Base-by-base conservation (phyloP, 2,113 vertebrate species). In the Protobothrops mucrosquamatus region DNA sequence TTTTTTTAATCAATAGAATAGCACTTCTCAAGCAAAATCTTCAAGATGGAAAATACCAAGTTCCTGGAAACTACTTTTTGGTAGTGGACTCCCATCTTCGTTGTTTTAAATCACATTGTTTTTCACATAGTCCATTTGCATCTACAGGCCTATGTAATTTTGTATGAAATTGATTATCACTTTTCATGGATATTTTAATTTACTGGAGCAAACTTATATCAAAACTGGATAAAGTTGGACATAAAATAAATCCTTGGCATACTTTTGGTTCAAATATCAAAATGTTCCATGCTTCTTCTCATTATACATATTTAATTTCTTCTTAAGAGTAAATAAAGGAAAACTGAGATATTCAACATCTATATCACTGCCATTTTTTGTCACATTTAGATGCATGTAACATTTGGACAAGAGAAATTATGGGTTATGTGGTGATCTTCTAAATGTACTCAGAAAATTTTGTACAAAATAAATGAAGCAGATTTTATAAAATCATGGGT, bases 41-140 rank as follows among this genome's bases (percentile, higher is more conserved):
- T 95, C 97, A 24, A 97, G 96, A 0, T 99, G 99, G 99, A 99
- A 98, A 97, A 97, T 98, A 69, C 99, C 99, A 0, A 97, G 98
- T 89, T 99, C 99, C 14, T 99, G 99, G 99, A 98, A 95, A 93
- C 97, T 99, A 1, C 98, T 99, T 54, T 99, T 99, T 91, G 99
- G 99, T 90, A 98, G 95, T 0, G 98, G 99, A 10, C 98, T 99
- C 88, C 99, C 99, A 5, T 98, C 99, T 85, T 98, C 98, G 0
- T 97, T 99, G 69, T 99, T 99, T 96, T 99, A 96, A 99, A 52
- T 64, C 56, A 0, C 29, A 59, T 6, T 61, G 69, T 85, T 18
- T 89, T 85, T 0, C 3, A 59, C 46, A 86, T 64, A 91, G 91
- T 91, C 91, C 39, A 6, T 0, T 0, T 91, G 87, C 57, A 34